Evolutionary conservation across 2,888 invertebrate species (phyloP).

Genomic region (Tachina grossa): DNA sequence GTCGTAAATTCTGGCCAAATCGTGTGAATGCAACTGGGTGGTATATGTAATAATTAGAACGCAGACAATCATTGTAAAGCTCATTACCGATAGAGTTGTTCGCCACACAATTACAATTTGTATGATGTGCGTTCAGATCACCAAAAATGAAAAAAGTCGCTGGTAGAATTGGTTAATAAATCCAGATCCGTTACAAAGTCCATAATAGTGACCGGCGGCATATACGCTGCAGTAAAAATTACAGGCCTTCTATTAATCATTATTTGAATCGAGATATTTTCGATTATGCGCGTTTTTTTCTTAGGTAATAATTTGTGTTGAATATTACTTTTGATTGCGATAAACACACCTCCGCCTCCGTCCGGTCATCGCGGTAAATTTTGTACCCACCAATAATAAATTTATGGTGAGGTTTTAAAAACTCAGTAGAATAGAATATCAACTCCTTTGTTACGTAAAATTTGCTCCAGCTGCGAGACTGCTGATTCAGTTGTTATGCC

Average conservation of each 20-base stretch:
- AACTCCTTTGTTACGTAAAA: background rate
- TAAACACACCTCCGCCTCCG: too few relatives aligned
- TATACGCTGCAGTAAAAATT: conserved; percentile 27
- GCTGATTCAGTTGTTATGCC: conserved; percentile 7
- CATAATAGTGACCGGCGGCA: too few relatives aligned
- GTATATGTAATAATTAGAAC: too few relatives aligned
- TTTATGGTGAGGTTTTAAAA: conserved; percentile 8
- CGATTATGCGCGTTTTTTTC: background rate
- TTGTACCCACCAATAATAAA: background rate
- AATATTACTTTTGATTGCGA: too few relatives aligned
- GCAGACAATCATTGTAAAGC: background rate
- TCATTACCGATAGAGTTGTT: background rate
- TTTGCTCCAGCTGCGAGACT: background rate
- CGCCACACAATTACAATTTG: conserved; percentile 23
- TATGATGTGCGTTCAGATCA: conserved; percentile 10
- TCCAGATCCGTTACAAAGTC: too few relatives aligned
- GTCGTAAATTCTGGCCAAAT: too few relatives aligned
- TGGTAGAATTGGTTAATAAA: background rate
- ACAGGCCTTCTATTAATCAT: background rate
- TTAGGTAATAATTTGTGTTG: too few relatives aligned
- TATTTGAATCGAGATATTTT: conserved; percentile 7
- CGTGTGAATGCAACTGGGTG: too few relatives aligned
- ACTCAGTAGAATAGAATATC: too few relatives aligned
- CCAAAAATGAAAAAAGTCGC: conserved; percentile 20
- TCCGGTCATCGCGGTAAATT: too few relatives aligned